phyloP scores from a whole-genome alignment of 1,140 invertebrate genomes.

The Pemphigus obesinymphae region DNA sequence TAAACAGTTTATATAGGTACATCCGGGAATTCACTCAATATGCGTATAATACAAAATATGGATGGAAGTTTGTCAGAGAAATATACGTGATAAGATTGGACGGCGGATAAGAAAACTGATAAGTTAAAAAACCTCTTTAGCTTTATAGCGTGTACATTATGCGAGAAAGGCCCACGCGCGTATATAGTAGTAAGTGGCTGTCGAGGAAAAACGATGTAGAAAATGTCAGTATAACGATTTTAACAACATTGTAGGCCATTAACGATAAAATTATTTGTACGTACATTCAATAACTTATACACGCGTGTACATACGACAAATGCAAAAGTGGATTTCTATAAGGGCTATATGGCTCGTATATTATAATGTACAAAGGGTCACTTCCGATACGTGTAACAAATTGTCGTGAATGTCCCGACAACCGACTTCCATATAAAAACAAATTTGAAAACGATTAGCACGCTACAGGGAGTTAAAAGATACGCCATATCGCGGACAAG shows the following conservation, averaged over 20 bases:
- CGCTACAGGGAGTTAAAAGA: background rate
- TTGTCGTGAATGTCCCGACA: too few species aligned
- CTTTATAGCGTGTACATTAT: background rate
- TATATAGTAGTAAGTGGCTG: background rate
- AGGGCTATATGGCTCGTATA: background rate
- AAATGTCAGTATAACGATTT: background rate
- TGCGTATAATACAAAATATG: background rate
- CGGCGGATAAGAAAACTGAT: background rate
- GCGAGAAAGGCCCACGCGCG: conserved; percentile 24
- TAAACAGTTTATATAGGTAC: background rate
- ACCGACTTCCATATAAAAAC: background rate
- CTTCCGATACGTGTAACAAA: background rate
- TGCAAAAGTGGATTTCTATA: background rate
- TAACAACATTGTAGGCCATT: conserved; percentile 2
- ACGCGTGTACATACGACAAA: background rate
- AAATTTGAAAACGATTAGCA: background rate
- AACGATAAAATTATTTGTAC: conserved; percentile 1
- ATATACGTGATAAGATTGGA: background rate
- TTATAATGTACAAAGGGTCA: background rate
- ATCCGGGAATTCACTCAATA: background rate
- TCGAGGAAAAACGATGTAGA: background rate
- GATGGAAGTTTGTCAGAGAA: background rate
- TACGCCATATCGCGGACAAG: background rate
- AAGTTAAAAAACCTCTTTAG: conserved; percentile 18
- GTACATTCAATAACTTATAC: background rate